Conservation (phyloP, 53 echinoderm and acorn worm species). For the Echinarachnius parma region DNA sequence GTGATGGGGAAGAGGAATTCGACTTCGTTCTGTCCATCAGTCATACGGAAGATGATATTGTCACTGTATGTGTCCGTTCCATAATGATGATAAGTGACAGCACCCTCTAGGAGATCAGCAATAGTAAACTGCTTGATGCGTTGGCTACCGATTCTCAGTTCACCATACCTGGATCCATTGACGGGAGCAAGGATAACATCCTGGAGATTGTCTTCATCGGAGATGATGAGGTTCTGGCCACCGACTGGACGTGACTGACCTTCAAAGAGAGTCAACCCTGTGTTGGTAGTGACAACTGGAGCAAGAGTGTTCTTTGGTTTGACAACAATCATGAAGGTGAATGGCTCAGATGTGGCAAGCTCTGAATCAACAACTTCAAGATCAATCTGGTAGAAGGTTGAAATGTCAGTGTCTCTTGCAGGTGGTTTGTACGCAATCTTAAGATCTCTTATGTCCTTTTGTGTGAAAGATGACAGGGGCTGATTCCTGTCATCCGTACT, state of each 20-base stretch:
- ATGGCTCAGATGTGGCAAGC: constrained; percentile 77
- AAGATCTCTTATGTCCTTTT: constrained; percentile 76
- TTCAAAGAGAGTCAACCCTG: constrained; percentile 85
- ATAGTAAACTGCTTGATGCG: constrained; percentile 94
- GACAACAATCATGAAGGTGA: constrained; percentile 72
- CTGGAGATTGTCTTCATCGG: constrained; percentile 93
- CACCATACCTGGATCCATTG: constrained; percentile 80
- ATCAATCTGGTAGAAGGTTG: constrained; percentile 74
- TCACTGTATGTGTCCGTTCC: constrained; percentile 96
- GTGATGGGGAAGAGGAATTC: constrained; percentile 90
- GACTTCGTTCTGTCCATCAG: constrained; percentile 89
- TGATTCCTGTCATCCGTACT: constrained; percentile 98
- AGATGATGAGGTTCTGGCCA: constrained; percentile 82
- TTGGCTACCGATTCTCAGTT: constrained; percentile 67
- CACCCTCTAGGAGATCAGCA: constrained; percentile 74
- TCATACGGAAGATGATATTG: constrained; percentile 98
- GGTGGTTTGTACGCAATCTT: constrained; percentile 99
- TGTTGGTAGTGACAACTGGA: constrained; percentile 88
- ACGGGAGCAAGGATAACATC: constrained; percentile 94
- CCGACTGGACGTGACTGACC: constrained; percentile 80
- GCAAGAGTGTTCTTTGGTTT: constrained; percentile 96
- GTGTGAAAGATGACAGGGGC: constrained; percentile 85
- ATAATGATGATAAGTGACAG: constrained; percentile 93
- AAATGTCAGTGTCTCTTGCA: constrained; percentile 73
- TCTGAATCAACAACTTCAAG: constrained; percentile 97